Evolutionary conservation across 2,113 vertebrate species (phyloP), one percentile per base, ranked within the genome.

Genomic region (Agapornis roseicollis): DNA sequence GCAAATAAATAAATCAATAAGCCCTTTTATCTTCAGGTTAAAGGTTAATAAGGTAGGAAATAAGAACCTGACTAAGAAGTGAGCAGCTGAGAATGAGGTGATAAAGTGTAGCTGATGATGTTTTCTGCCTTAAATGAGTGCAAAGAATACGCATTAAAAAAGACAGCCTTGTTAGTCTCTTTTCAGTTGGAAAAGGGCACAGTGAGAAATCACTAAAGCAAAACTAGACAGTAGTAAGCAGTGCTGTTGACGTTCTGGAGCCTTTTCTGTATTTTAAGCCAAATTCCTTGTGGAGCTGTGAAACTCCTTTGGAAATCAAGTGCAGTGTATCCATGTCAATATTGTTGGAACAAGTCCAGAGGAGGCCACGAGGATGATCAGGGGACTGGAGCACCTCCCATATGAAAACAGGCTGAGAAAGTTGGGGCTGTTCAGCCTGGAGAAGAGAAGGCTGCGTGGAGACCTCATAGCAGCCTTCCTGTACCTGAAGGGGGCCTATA

Each of bases 1-100:
- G 55, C 7, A 83, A 72, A 81, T 11, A 89, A 84, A 88, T n/a
- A 66, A 58, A 84, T 73, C 47, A 86, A 64, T 47, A 56, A 91
- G 25, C 1, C 11, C 13, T 49, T 89, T 84, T 50, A 56, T 68
- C 37, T 49, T n/a, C 42, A 28, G 31, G 41, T 42, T 72, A 77
- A 52, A 80, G 37, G 46, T 52, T 88, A 93, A 80, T 56, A 35
- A 88, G 41, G n/a, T 49, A 65, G 56, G 37, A 64, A 95, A 55
- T 44, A 68, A 28, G 50, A 83, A 73, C 16, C 10, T 28, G 25
- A 12, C 46, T 58, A 41, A 61, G 60, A 77, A 60, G 29, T 23
- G 27, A 33, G 46, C 37, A 83, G 25, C 6, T 15, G 46, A 49
- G 53, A 72, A 90, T 81, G 37, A 90, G 52, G 42, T 42, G 60